Evolutionary conservation across 1,140 invertebrate genomes (phyloP), one percentile per base, ranked within the genome.

Genomic region (Zaprionus lachaisei): DNA sequence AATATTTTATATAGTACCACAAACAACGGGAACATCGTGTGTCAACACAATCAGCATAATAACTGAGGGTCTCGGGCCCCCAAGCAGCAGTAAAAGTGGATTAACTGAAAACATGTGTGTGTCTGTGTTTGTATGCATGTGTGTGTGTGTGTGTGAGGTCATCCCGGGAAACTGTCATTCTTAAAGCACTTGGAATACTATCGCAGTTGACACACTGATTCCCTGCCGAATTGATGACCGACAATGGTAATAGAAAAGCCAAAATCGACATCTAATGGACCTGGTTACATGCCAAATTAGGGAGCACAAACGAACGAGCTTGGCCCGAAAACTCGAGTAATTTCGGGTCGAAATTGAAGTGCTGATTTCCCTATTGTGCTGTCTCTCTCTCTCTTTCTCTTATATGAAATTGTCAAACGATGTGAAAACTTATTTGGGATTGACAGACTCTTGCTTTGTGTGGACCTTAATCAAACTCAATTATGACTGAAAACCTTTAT

Each of bases 1-100:
- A 86, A 83, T 80, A 80, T 86, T 86, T 86, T 80, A 86, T 86
- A 82, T 80, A 80, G 77, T 72, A 74, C 24, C 54, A 51, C 60
- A 76, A 71, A 49, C 72, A 70, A 69, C 49, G 65, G 26, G n/a
- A 47, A 57, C 31, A 58, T 62, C 64, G 63, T 79, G 67, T 83
- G 83, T 87, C 83, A 87, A 87, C 83, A 89, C 81, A 87, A 87
- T 89, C 83, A 89, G 84, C 81, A 89, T 89, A 87, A 89, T 89
- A 89, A 79, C 81, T 75, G 84, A 83, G 84, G 77, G 60, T 60
- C 69, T 22, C 37, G 34, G 5, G 6, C 37, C 66, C 61, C 70
- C 70, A 68, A 61, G 68, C 83, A 80, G 73, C 77, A 80, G 80
- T 86, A 86, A 86, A 86, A 86, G 80, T 86, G 83, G 80, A 86